phyloP scores from a whole-genome alignment of 2,888 invertebrate genomes.

The Yponomeuta plumbellus region DNA sequence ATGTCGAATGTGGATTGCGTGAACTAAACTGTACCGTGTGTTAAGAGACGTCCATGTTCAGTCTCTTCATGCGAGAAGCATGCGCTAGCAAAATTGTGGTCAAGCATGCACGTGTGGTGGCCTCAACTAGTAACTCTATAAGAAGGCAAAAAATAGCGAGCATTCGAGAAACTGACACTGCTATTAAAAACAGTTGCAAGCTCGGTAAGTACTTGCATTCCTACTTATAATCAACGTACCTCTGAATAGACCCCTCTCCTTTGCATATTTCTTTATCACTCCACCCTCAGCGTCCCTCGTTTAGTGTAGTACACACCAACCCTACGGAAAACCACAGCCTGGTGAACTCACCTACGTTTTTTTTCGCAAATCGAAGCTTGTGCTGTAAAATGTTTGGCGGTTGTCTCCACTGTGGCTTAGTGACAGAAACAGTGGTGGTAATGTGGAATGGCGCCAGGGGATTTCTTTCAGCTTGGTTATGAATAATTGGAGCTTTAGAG shows the following conservation, averaged over 20 bases:
- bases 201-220: not conserved
- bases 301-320: not conserved
- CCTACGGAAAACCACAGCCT: not conserved
- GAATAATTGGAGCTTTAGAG: constrained; percentile 43
- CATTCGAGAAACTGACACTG: no score
- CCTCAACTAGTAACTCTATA: no score
- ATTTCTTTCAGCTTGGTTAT: constrained; percentile 41
- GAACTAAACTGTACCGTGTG: no score
- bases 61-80: no score
- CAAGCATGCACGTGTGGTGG: no score
- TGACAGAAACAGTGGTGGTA: not conserved
- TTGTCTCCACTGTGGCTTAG: constrained; percentile 1
- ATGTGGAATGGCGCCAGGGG: constrained; percentile 25
- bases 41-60: no score
- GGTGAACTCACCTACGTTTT: not conserved
- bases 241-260: not conserved
- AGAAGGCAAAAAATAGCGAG: no score
- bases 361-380: not conserved
- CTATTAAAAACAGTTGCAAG: not conserved
- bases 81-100: no score
- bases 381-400: not conserved
- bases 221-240: constrained; percentile 4
- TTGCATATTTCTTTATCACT: constrained; percentile 2
- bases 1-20: no score
- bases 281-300: not conserved